Conservation (phyloP, 2,113 vertebrate species). For the Sclerurus mexicanus region DNA sequence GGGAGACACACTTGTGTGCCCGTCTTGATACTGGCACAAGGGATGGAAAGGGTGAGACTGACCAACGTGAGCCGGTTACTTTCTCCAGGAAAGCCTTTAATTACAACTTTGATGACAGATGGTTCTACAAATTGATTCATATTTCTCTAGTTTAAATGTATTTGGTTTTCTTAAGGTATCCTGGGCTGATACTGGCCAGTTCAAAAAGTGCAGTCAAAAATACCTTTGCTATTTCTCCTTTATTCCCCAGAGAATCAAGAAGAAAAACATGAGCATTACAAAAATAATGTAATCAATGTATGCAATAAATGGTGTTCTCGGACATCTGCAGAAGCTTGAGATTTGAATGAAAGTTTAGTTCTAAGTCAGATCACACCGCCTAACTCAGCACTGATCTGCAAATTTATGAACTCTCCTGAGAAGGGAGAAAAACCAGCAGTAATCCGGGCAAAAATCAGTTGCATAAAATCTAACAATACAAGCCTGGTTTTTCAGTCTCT, state of each 20-base stretch:
- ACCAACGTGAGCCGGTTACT: neutral
- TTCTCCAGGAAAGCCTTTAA: neutral
- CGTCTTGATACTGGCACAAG: fast-evolving
- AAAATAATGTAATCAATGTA: neutral
- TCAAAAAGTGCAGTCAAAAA: neutral
- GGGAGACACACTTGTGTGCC: neutral
- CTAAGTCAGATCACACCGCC: constrained; percentile 24
- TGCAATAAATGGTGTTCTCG: neutral
- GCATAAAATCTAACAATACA: constrained; percentile 11
- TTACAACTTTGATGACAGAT: neutral
- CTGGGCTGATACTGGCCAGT: neutral
- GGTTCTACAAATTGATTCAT: neutral
- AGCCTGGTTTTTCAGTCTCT: constrained; percentile 4
- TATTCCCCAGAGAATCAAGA: neutral
- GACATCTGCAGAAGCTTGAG: neutral
- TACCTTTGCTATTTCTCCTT: neutral
- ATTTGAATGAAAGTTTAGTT: constrained; percentile 17
- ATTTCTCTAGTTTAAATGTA: neutral
- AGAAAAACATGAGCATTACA: neutral
- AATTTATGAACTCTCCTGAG: neutral
- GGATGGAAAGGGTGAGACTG: neutral
- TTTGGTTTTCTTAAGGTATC: neutral
- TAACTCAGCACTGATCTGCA: neutral
- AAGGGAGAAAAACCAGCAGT: neutral
- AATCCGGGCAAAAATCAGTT: constrained; percentile 5